phyloP scores from a whole-genome alignment of 1,140 invertebrate genomes.

The Drosophila tristis region DNA sequence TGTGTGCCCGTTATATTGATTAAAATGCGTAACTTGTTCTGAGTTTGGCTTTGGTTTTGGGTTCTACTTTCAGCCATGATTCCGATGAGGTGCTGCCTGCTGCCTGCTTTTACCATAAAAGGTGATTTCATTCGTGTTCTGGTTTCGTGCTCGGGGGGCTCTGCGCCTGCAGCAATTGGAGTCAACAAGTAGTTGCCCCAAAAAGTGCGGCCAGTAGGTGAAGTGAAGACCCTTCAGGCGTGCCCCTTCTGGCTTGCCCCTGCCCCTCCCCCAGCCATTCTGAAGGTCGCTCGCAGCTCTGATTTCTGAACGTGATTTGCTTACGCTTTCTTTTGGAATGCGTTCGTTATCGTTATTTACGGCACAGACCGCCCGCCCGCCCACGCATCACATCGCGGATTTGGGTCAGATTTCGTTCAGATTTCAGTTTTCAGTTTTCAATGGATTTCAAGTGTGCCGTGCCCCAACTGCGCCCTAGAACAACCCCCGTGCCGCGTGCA shows the following conservation, averaged over 20 bases:
- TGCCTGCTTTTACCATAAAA: slow-evolving; percentile 43
- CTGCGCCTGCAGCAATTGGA: slow-evolving; percentile 31
- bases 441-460: slow-evolving; percentile 15
- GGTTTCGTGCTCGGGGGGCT: background rate
- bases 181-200: slow-evolving; percentile 28
- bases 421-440: slow-evolving; percentile 24
- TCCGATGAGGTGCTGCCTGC: slow-evolving; percentile 1
- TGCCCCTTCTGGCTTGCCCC: too few species aligned
- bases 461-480: background rate
- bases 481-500: background rate
- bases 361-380: background rate
- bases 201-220: slow-evolving; percentile 32
- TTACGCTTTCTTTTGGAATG: slow-evolving; percentile 68
- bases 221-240: slow-evolving; percentile 58
- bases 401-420: slow-evolving; percentile 13
- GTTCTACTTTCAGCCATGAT: slow-evolving; percentile 61
- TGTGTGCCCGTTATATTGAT: slow-evolving; percentile 75
- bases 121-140: slow-evolving; percentile 50
- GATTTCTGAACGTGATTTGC: slow-evolving; percentile 69
- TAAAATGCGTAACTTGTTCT: slow-evolving; percentile 80
- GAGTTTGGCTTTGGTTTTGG: slow-evolving; percentile 48
- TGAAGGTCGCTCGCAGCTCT: slow-evolving; percentile 57
- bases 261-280: slow-evolving; percentile 12
- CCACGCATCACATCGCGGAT: slow-evolving; percentile 23
- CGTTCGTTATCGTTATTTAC: slow-evolving; percentile 15